Conservation (phyloP, 2,113 vertebrate genomes). For the Elaphurus davidianus region DNA sequence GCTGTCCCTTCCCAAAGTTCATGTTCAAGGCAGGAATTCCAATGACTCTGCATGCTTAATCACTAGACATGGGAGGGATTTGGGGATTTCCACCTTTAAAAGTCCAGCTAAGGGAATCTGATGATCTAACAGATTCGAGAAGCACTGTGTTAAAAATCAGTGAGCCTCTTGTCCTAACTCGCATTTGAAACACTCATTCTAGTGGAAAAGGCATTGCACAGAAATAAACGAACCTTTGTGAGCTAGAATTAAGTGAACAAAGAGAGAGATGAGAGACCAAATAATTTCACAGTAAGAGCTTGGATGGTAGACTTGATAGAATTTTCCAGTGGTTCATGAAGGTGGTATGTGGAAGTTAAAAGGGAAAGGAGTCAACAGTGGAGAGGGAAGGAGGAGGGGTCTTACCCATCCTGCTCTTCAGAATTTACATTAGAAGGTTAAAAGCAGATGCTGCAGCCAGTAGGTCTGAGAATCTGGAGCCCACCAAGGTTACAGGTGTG, state of each 20-base stretch:
- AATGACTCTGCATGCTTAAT: neutral
- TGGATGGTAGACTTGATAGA: neutral
- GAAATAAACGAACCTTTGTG: neutral
- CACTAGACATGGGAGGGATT: neutral
- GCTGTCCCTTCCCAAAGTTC: neutral
- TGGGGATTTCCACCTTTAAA: neutral
- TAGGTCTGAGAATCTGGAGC: neutral
- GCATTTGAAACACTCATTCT: neutral
- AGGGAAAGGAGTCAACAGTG: rapidly evolving
- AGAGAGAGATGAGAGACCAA: neutral
- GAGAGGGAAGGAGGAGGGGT: neutral
- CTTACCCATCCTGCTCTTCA: neutral
- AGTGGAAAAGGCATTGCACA: neutral
- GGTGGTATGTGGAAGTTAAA: rapidly evolving
- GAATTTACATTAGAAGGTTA: neutral
- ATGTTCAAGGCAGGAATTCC: neutral
- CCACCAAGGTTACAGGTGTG: neutral
- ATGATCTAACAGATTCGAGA: neutral
- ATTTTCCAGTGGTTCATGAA: neutral
- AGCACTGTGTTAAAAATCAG: neutral
- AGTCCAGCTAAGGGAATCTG: neutral
- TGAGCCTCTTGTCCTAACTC: neutral
- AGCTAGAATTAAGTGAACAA: neutral
- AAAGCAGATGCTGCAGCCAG: rapidly evolving
- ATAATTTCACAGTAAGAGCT: neutral